Evolutionary conservation across 2,888 invertebrate species (phyloP), one percentile per base, ranked within the genome.

Genomic region (Boloria euphrosyne): DNA sequence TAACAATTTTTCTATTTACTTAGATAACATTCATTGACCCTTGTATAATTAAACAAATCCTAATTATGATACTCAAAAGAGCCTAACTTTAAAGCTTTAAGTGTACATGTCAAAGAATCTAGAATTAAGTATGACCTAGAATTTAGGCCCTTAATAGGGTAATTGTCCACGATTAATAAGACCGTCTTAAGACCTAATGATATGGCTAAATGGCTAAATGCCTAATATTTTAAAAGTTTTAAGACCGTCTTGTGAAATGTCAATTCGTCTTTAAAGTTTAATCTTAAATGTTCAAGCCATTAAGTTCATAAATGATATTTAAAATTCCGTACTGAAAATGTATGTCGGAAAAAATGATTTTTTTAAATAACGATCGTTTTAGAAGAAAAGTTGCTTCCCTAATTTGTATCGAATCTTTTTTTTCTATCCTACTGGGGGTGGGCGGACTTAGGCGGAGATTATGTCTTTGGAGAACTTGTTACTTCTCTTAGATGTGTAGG

Each of bases 21-120:
- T 16, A 44, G n/a, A 14, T 14, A 3, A 43, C 7, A 44, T 22
- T 55, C 4, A 18, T 55, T n/a, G 13, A 18, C 6, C 16, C 31
- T 31, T 50, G 31, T n/a, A 51, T 62, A 16, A 44, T 54, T 46
- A 46, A 46, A 27, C 44, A 17, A 44, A 43, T 60, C 65, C 46
- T 60, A 18, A 62, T 54, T 50, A 60, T 49, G 59, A 65, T 69
- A 62, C 67, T 67, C 66, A 61, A 57, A 66, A 62, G 73, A 84
- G 85, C 85, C 86, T 88, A 88, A 86, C 82, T 80, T 75, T 68
- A 80, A 86, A 90, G 90, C 90, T 90, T 90, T 90, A 90, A 90
- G 75, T 79, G 78, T 82, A 77, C 73, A 87, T 86, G 83, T 89
- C 90, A 90, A 90, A 90, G 90, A 89, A 78, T 80, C 75, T 75